Evolutionary conservation across 2,113 vertebrate species (phyloP).

Genomic region (Nansenia antarctica): DNA sequence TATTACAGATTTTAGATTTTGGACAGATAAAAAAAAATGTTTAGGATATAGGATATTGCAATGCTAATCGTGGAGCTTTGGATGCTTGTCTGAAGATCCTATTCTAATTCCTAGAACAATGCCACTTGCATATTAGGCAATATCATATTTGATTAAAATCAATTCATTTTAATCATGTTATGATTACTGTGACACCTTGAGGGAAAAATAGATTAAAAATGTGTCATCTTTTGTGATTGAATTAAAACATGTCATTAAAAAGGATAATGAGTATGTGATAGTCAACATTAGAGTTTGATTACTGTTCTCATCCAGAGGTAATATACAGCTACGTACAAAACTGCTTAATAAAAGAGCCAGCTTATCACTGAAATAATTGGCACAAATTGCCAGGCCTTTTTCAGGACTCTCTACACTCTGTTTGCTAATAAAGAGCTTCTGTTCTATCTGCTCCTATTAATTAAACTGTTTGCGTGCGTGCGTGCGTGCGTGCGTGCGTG

Average conservation of each 20-base stretch:
- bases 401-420: conserved; percentile 39
- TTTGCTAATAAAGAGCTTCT: conserved; percentile 46
- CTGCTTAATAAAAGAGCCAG: conserved; percentile 61
- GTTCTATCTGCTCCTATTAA: conserved; percentile 47
- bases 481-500: not conserved
- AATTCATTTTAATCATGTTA: conserved; percentile 55
- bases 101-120: conserved; percentile 6
- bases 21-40: no score
- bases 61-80: not conserved
- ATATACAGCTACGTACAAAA: conserved; percentile 62
- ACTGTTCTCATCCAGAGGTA: conserved; percentile 64
- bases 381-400: conserved; percentile 38
- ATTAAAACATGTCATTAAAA: conserved; percentile 75
- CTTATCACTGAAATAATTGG: conserved; percentile 61
- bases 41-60: not conserved
- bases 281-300: conserved; percentile 68
- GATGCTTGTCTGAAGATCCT: not conserved
- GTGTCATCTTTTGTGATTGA: conserved; percentile 63
- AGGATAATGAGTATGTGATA: conserved; percentile 69
- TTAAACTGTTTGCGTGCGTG: conserved; percentile 27
- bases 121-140: conserved; percentile 29
- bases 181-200: conserved; percentile 57
- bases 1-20: not conserved
- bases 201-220: conserved; percentile 58
- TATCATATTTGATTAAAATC: conserved; percentile 60